Conservation (phyloP, 1,140 invertebrate genomes). For the Pararge aegeria region DNA sequence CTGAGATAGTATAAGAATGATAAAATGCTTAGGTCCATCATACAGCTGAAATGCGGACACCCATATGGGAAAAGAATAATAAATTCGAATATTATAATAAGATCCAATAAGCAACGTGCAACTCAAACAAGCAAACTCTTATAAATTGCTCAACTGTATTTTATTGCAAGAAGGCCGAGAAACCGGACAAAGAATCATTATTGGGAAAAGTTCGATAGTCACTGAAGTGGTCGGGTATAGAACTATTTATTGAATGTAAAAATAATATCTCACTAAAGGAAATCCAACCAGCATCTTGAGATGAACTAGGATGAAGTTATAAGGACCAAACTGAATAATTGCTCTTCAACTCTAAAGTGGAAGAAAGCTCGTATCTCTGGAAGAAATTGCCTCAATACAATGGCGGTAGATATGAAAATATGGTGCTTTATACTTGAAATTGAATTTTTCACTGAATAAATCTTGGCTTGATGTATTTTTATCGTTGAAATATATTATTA, state of each 20-base stretch:
- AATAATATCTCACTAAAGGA: constrained; percentile 9
- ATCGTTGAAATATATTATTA: too few species aligned
- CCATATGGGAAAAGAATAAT: too few species aligned
- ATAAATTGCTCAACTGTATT: not conserved
- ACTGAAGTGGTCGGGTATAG: not conserved
- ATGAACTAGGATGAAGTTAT: constrained; percentile 24
- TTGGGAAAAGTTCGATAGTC: constrained; percentile 1
- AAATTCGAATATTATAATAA: too few species aligned
- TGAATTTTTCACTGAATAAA: not conserved
- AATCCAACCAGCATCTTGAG: constrained; percentile 1
- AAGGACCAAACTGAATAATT: constrained; percentile 27
- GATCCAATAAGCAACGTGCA: too few species aligned
- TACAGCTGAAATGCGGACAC: too few species aligned
- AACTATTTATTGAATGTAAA: constrained; percentile 15
- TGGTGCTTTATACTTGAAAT: not conserved
- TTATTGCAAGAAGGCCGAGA: not conserved
- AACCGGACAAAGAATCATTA: not conserved
- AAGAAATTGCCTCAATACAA: constrained; percentile 21
- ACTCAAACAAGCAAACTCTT: too few species aligned
- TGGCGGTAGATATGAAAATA: constrained; percentile 13
- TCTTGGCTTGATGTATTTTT: too few species aligned
- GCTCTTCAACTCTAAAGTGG: constrained; percentile 17
- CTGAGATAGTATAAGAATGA: too few species aligned
- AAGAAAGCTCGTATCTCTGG: constrained; percentile 18
- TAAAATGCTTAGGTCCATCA: too few species aligned